Percentiles rank a stretch among this genome's conserved stretches.
These are phyloP conservation scores for Microplitis mediator DNA, from an alignment of 1,140 invertebrate species.

Conservation along the genomic window DNA sequence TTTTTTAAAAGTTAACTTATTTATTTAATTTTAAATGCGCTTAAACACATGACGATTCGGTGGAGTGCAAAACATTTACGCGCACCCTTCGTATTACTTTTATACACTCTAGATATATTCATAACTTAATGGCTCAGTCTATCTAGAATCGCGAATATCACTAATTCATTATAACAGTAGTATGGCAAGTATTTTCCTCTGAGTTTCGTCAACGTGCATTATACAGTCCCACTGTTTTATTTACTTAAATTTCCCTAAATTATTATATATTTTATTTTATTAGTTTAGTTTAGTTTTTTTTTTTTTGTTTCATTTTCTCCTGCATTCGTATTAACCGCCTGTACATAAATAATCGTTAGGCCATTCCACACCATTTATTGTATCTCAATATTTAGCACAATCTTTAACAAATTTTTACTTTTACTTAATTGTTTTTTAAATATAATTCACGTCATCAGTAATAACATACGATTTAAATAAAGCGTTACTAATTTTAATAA, in stretches of 20 bases:
- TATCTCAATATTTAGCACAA: constrained; percentile 9
- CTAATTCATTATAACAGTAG: constrained; percentile 36
- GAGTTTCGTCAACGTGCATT: constrained; percentile 23
- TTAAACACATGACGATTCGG: constrained; percentile 17
- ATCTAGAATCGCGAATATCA: constrained; percentile 39
- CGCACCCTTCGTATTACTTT: constrained; percentile 11
- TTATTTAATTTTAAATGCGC: background rate
- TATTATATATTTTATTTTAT: constrained; percentile 8
- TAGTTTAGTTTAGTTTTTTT: background rate
- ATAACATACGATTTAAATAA: constrained; percentile 16
- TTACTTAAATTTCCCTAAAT: background rate
- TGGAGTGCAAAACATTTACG: constrained; percentile 9
- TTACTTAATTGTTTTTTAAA: no score
- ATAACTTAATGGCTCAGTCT: constrained; percentile 40
- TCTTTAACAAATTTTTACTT: constrained; percentile 15
- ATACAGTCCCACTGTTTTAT: constrained; percentile 4
- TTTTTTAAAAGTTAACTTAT: background rate
- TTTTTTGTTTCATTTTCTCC: constrained; percentile 13
- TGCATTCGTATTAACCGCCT: background rate
- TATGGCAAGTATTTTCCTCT: constrained; percentile 36
- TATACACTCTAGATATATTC: constrained; percentile 30
- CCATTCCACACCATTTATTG: constrained; percentile 27
- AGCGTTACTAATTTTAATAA: constrained; percentile 8
- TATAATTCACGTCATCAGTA: constrained; percentile 1
- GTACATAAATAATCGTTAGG: constrained; percentile 28